A percentile compares a stretch with the other conserved stretches of the same genome.
phyloP scores from a whole-genome alignment of 1,140 invertebrate genomes.

The Panulirus ornatus region DNA sequence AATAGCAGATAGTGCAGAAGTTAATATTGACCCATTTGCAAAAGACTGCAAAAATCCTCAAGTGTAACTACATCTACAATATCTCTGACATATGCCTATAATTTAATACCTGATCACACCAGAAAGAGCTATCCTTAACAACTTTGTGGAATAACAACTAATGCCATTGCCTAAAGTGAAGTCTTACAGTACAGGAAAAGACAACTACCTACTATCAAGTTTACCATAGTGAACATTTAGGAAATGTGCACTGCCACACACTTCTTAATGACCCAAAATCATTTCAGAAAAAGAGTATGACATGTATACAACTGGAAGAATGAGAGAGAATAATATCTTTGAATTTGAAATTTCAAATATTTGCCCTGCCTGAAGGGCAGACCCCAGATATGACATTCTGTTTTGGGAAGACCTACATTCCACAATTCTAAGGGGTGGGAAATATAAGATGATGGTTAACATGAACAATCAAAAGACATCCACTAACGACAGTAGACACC shows the following conservation, averaged over 20 bases:
- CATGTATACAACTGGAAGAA: constrained; percentile 69
- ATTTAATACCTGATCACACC: constrained; percentile 72
- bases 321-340: constrained; percentile 56
- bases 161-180: constrained; percentile 70
- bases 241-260: constrained; percentile 71
- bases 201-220: constrained; percentile 62
- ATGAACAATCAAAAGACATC: constrained; percentile 68
- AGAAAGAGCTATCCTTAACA: constrained; percentile 69
- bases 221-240: constrained; percentile 51
- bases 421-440: constrained; percentile 48
- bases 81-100: constrained; percentile 59
- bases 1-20: constrained; percentile 65
- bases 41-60: constrained; percentile 58
- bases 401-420: constrained; percentile 71
- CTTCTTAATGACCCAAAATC: constrained; percentile 56
- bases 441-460: constrained; percentile 55
- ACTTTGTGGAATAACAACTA: constrained; percentile 72
- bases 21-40: constrained; percentile 64
- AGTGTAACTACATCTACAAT: constrained; percentile 62
- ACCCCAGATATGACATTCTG: constrained; percentile 52
- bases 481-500: constrained; percentile 70
- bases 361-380: constrained; percentile 1
- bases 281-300: constrained; percentile 56
- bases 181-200: constrained; percentile 68
- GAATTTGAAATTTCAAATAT: constrained; percentile 44